These are phyloP conservation scores for Lepus timidus DNA, from an alignment of 2,113 vertebrate genomes.

Conservation along the genomic window DNA sequence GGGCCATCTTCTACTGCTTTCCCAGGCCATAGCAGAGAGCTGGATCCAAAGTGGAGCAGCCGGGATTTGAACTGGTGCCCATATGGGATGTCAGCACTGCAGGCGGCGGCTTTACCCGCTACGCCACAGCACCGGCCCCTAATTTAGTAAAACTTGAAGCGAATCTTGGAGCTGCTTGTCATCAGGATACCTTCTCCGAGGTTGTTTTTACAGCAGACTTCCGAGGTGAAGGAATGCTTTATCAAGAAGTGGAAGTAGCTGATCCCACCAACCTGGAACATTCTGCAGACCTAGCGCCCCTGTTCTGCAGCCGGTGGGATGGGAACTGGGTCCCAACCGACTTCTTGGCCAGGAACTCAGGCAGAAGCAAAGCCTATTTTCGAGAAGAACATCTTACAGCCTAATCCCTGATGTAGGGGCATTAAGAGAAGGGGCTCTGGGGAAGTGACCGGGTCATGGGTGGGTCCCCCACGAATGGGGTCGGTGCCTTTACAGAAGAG, in stretches of 20 bases:
- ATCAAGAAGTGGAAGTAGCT: background rate
- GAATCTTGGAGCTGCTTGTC: background rate
- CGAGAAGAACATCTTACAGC: background rate
- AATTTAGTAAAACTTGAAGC: background rate
- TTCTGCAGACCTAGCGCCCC: background rate
- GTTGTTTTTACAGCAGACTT: background rate
- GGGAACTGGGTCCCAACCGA: background rate
- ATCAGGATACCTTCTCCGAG: background rate
- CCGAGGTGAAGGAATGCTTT: background rate
- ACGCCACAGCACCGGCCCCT: too few relatives aligned
- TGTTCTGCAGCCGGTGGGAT: background rate
- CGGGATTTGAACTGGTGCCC: too few relatives aligned
- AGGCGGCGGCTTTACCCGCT: too few relatives aligned
- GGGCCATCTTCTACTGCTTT: too few relatives aligned
- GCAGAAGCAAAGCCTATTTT: background rate
- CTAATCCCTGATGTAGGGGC: too few relatives aligned
- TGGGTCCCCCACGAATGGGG: background rate
- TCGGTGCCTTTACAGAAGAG: too few relatives aligned
- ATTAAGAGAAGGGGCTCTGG: too few relatives aligned
- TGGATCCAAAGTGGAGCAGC: too few relatives aligned
- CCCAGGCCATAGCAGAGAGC: too few relatives aligned
- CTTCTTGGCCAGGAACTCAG: background rate
- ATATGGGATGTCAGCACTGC: too few relatives aligned
- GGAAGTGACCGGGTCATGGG: too few relatives aligned
- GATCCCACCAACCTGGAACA: too few relatives aligned